Conservation (phyloP, 30 jellyfish, hydroid and myxozoan species). For the Clytia hemisphaerica region DNA sequence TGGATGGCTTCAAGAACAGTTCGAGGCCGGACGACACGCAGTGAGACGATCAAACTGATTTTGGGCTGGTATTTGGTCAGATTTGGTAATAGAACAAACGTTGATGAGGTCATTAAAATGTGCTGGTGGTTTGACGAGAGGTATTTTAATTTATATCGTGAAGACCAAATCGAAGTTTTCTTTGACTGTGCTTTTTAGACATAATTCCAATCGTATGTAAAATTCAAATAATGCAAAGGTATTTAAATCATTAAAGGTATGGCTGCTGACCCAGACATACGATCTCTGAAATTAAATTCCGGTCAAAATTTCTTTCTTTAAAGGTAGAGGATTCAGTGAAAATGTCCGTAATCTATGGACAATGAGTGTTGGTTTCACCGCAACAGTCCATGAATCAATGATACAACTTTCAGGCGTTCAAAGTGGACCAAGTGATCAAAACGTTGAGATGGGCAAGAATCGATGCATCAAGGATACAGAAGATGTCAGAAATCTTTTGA, state of each 20-base stretch:
- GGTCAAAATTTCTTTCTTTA: too few relatives aligned
- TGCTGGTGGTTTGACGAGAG: constrained; percentile 45
- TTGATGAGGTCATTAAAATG: constrained; percentile 44
- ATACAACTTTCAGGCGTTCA: constrained; percentile 10
- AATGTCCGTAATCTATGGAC: constrained; percentile 34
- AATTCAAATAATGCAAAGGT: too few relatives aligned
- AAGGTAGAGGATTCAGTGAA: constrained; percentile 29
- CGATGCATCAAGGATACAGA: constrained; percentile 21
- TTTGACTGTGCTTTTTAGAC: too few relatives aligned
- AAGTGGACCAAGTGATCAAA: constrained; percentile 42
- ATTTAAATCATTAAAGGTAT: too few relatives aligned
- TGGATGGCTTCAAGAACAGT: constrained; percentile 11
- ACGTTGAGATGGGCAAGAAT: constrained; percentile 36
- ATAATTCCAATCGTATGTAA: too few relatives aligned
- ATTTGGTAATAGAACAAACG: constrained; percentile 46
- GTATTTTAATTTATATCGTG: too few relatives aligned
- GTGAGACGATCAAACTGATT: constrained; percentile 4
- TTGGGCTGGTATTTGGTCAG: constrained; percentile 60
- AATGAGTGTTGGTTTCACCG: not conserved
- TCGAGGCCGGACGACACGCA: constrained; percentile 23
- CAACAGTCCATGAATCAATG: constrained; percentile 42
- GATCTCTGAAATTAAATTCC: too few relatives aligned
- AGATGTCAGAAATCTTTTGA: constrained; percentile 12
- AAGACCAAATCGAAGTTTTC: too few relatives aligned
- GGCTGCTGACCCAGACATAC: too few relatives aligned